These are phyloP conservation scores for Paratrypauchen microcephalus DNA, from an alignment of 2,797 vertebrate species.

Conservation along the genomic window DNA sequence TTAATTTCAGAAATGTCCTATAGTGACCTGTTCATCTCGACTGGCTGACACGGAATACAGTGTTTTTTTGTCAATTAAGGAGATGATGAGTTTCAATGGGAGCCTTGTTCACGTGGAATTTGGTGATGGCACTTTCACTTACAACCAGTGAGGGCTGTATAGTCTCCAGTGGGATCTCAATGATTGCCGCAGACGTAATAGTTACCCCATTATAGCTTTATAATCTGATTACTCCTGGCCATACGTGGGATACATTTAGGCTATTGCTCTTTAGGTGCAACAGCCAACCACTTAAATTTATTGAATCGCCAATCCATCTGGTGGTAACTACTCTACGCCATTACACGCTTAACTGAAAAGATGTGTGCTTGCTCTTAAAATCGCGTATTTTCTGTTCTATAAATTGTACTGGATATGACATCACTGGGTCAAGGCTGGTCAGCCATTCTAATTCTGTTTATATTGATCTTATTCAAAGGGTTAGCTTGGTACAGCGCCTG, in stretches of 20 bases:
- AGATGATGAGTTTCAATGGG: constrained; percentile 27
- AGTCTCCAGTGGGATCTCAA: neutral
- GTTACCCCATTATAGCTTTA: too few species aligned
- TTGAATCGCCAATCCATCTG: neutral
- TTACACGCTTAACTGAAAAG: neutral
- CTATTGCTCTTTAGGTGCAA: neutral
- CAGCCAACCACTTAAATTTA: neutral
- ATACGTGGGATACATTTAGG: neutral
- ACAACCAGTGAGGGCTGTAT: neutral
- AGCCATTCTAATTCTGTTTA: neutral
- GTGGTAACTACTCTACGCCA: neutral
- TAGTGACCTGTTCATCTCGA: constrained; percentile 39
- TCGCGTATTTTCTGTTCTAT: neutral
- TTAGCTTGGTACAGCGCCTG: neutral
- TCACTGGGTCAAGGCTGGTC: neutral
- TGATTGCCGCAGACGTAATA: neutral
- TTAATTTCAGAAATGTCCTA: constrained; percentile 48
- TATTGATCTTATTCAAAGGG: neutral
- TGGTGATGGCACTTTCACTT: neutral
- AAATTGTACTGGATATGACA: neutral
- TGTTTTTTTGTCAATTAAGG: constrained; percentile 53
- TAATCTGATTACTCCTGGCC: neutral
- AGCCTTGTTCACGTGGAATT: constrained; percentile 1
- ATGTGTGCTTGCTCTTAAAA: neutral
- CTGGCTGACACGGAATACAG: constrained; percentile 27